Evolutionary conservation across 1,140 invertebrate species (phyloP).

Genomic region (Drosophila dunni): DNA sequence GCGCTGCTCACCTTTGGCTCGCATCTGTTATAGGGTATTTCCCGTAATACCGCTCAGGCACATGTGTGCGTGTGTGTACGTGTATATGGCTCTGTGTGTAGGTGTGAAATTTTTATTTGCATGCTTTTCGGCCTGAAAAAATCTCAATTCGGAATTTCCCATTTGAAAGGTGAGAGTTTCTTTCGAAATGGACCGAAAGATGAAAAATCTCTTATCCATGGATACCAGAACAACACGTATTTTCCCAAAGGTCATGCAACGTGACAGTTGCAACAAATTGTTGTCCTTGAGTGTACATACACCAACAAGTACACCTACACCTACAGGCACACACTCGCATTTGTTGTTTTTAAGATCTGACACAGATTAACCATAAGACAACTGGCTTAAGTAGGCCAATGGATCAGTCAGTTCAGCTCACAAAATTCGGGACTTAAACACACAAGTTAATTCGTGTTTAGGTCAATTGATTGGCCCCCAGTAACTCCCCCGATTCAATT

Average conservation of each 20-base stretch:
- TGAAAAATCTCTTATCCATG: constrained; percentile 4
- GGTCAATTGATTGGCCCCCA: constrained; percentile 10
- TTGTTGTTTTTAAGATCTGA: constrained; percentile 5
- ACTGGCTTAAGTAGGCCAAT: constrained; percentile 48
- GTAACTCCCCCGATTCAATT: background rate
- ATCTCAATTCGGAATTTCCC: constrained; percentile 64
- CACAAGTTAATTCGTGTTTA: constrained; percentile 40
- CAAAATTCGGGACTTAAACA: background rate
- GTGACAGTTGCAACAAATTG: constrained; percentile 49
- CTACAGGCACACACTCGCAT: background rate
- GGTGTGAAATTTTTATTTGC: constrained; percentile 83
- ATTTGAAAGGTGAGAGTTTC: constrained; percentile 77
- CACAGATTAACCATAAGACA: constrained; percentile 22
- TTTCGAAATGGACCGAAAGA: constrained; percentile 34
- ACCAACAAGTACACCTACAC: constrained; percentile 20
- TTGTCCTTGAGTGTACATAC: constrained; percentile 57
- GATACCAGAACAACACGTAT: constrained; percentile 62
- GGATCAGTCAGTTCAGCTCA: constrained; percentile 9
- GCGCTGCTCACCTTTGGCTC: constrained; percentile 11
- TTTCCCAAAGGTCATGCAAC: constrained; percentile 74
- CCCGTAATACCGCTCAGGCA: constrained; percentile 23
- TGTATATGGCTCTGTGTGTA: constrained; percentile 1
- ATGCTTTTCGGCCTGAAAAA: constrained; percentile 59
- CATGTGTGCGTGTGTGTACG: constrained; percentile 3
- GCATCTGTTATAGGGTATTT: constrained; percentile 37